Percentiles rank a stretch among this genome's conserved stretches.
Conservation (phyloP, 2,797 vertebrate genomes). For the Acrossocheilus fasciatus region DNA sequence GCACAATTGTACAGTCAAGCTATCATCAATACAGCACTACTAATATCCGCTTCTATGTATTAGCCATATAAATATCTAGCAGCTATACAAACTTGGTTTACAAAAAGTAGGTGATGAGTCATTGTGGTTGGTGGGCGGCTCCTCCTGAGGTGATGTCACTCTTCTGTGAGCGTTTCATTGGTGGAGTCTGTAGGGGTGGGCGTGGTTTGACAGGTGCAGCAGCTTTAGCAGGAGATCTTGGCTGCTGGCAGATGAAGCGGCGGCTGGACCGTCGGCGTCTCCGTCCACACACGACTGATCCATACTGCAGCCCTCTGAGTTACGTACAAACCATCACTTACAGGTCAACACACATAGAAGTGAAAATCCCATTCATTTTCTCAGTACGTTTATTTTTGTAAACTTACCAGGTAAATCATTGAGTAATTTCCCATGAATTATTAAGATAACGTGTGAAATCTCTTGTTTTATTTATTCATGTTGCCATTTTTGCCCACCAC, state of each 20-base stretch:
- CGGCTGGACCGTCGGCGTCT: constrained; percentile 43
- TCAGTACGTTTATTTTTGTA: no score
- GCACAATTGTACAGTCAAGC: constrained; percentile 36
- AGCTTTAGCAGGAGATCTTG: constrained; percentile 65
- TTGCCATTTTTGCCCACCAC: no score
- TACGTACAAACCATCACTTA: neutral
- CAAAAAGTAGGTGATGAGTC: constrained; percentile 41
- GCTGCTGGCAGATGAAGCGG: constrained; percentile 49
- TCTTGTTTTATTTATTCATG: no score
- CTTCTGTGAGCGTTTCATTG: constrained; percentile 49
- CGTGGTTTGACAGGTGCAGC: constrained; percentile 61
- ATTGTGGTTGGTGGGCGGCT: constrained; percentile 67
- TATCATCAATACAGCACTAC: constrained; percentile 42
- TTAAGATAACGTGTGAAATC: no score
- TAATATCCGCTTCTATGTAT: constrained; percentile 28
- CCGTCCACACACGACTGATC: constrained; percentile 63
- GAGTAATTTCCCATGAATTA: no score
- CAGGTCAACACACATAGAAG: neutral
- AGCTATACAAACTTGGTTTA: constrained; percentile 61
- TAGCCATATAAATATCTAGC: constrained; percentile 37
- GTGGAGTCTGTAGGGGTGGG: constrained; percentile 59
- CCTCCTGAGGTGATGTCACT: constrained; percentile 31
- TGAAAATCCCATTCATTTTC: no score
- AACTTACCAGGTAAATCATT: no score
- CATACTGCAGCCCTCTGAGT: constrained; percentile 48